phyloP scores from a whole-genome alignment of 2,113 vertebrate genomes.

The Spheniscus mendiculus region DNA sequence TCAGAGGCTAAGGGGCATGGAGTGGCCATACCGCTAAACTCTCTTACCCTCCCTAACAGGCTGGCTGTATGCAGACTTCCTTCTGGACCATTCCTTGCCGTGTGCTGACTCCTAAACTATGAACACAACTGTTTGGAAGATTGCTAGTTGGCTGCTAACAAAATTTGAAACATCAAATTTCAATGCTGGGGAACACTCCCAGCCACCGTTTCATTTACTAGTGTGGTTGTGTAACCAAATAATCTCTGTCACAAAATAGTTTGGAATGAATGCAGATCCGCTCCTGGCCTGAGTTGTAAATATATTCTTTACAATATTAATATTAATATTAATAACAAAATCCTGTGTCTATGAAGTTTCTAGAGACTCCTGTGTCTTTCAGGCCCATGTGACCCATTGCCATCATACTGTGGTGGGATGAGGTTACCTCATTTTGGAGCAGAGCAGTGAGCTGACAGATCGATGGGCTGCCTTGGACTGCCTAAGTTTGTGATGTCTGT shows the following conservation, averaged over 20 bases:
- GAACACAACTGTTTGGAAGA: not conserved
- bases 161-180: not conserved
- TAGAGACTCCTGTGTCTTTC: not conserved
- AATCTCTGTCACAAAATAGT: not conserved
- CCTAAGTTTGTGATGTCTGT: not conserved
- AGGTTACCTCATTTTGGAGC: not conserved
- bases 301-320: not conserved
- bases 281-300: not conserved
- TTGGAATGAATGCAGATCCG: not conserved
- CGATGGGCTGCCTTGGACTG: not conserved
- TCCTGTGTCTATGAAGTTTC: not conserved
- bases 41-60: not conserved
- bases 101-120: not conserved
- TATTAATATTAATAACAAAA: not conserved
- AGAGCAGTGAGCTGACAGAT: not conserved
- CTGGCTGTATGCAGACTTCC: not conserved
- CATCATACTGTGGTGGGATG: not conserved
- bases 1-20: not conserved
- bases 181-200: not conserved
- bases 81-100: not conserved
- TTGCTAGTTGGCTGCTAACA: not conserved
- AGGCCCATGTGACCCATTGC: not conserved
- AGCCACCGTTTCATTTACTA: not conserved
- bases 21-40: not conserved
- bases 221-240: not conserved